Percentiles rank a stretch among this genome's conserved stretches.
Evolutionary conservation across 2,113 vertebrate species (phyloP).

Genomic region (Amphiprion percula): DNA sequence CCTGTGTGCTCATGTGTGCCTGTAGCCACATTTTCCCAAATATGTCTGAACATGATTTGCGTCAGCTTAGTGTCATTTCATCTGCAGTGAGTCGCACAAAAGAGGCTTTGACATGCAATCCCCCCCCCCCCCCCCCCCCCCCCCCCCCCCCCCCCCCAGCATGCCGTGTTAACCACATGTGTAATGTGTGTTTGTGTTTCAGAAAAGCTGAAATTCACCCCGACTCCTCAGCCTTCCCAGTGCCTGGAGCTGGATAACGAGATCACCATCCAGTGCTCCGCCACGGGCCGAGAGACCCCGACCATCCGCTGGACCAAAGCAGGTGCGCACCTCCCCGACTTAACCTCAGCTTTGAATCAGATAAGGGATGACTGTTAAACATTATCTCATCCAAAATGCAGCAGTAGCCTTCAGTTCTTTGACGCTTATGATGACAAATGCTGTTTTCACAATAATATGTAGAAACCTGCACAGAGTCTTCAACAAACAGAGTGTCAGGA

Average conservation of each 20-base stretch:
- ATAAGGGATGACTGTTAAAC: conserved; percentile 14
- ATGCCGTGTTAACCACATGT: conserved; percentile 4
- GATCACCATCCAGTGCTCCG: conserved; percentile 91
- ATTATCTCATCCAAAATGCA: not conserved
- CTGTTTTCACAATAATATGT: conserved; percentile 17
- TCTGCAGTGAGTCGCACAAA: conserved; percentile 38
- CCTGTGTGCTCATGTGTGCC: conserved; percentile 5
- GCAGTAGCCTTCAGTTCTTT: not conserved
- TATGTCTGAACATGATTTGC: conserved; percentile 56
- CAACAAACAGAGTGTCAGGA: not conserved
- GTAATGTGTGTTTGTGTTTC: conserved; percentile 60
- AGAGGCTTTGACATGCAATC: conserved; percentile 26
- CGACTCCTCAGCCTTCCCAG: conserved; percentile 90
- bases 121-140: not conserved
- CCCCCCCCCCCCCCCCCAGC: no score
- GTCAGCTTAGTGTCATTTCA: conserved; percentile 44
- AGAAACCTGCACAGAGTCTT: conserved; percentile 9
- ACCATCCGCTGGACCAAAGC: conserved; percentile 94
- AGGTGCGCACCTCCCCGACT: conserved; percentile 78
- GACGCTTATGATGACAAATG: conserved; percentile 29
- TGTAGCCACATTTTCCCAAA: conserved; percentile 28
- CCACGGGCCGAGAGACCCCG: conserved; percentile 91
- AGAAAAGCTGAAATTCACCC: conserved; percentile 98
- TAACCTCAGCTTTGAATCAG: conserved; percentile 15
- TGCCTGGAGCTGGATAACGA: conserved; percentile 96